phyloP scores from a whole-genome alignment of 2,797 vertebrate genomes.

The Manis javanica region DNA sequence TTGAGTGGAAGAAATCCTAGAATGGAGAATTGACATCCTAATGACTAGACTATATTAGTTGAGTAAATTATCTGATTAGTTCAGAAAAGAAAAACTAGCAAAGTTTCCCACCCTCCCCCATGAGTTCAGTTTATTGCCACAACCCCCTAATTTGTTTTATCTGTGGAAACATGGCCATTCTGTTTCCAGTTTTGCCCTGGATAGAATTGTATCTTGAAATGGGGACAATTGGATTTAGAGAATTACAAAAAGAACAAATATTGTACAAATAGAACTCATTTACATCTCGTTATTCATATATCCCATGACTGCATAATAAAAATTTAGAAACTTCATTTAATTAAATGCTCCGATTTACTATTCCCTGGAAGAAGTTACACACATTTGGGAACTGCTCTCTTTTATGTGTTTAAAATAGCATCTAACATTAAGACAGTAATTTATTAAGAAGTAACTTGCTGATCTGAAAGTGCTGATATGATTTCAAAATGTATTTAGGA shows the following conservation, averaged over 20 bases:
- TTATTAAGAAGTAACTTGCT: conserved; percentile 60
- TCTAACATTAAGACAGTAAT: conserved; percentile 21
- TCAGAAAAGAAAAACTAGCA: background rate
- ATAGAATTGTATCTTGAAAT: conserved; percentile 43
- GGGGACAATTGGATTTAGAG: conserved; percentile 31
- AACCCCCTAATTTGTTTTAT: conserved; percentile 32
- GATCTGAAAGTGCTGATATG: conserved; percentile 49
- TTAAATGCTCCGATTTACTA: conserved; percentile 42
- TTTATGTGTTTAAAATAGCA: conserved; percentile 56
- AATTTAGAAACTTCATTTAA: conserved; percentile 51
- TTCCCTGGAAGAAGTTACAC: background rate
- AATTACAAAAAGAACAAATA: background rate
- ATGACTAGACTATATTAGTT: conserved; percentile 36
- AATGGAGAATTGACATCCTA: conserved; percentile 29
- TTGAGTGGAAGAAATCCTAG: conserved; percentile 52
- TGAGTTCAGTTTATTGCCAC: background rate
- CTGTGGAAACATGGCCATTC: background rate
- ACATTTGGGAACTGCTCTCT: conserved; percentile 60
- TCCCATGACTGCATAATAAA: conserved; percentile 49
- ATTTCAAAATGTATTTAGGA: conserved; percentile 48
- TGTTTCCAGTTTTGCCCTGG: conserved; percentile 39
- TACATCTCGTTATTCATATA: conserved; percentile 65
- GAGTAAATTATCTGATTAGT: background rate
- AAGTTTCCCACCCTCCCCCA: background rate
- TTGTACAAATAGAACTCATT: conserved; percentile 49